Conservation (phyloP, 2,797 vertebrate genomes). For the Lepus oiostolus region DNA sequence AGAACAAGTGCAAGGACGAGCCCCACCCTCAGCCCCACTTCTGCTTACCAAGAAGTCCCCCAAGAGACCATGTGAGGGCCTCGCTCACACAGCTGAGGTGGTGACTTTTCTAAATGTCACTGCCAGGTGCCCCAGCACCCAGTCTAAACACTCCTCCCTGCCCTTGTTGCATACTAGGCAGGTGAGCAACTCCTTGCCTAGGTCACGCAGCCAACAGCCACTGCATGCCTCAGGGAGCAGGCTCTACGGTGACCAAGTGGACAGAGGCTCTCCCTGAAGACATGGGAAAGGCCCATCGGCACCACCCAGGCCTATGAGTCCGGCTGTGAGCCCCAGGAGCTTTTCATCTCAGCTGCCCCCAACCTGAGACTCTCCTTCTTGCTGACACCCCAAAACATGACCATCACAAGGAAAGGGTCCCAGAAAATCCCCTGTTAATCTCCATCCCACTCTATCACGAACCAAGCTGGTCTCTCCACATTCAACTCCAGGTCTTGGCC, state of each 20-base stretch:
- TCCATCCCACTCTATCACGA: fast-evolving
- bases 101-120: background rate
- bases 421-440: background rate
- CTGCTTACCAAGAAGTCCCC: background rate
- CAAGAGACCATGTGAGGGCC: background rate
- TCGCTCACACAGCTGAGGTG: fast-evolving
- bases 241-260: background rate
- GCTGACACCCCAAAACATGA: background rate
- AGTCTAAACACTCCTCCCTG: background rate
- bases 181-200: background rate
- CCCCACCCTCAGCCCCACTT: background rate
- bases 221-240: background rate
- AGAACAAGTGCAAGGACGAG: background rate
- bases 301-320: background rate
- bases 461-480: background rate
- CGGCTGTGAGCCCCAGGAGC: background rate
- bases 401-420: background rate
- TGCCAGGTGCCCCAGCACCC: background rate
- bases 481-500: slow-evolving; percentile 65
- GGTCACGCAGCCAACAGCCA: background rate
- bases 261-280: background rate
- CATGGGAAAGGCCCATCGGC: background rate
- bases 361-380: background rate
- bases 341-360: background rate
- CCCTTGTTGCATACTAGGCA: background rate